phyloP scores from a whole-genome alignment of 2,797 vertebrate genomes.

The Megaceryle alcyon region DNA sequence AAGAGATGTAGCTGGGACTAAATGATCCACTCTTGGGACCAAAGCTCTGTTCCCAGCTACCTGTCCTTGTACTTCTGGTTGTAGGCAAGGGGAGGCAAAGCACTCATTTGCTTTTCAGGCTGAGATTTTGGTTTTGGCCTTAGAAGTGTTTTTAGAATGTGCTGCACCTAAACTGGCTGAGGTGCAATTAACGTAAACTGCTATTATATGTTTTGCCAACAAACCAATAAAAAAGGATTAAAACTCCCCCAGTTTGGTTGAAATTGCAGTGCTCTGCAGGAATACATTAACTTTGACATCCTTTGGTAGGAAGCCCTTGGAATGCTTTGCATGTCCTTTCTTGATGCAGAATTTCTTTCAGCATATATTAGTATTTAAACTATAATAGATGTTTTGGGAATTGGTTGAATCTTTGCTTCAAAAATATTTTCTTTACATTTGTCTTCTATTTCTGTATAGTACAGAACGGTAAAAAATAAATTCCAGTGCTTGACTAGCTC shows the following conservation, averaged over 20 bases:
- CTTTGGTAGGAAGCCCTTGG: not conserved
- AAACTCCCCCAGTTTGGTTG: not conserved
- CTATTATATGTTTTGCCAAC: not conserved
- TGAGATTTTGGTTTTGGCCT: not conserved
- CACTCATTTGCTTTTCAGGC: not conserved
- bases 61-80: not conserved
- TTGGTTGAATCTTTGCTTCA: not conserved
- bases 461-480: constrained; percentile 21
- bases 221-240: not conserved
- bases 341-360: not conserved
- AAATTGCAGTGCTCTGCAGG: not conserved
- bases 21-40: not conserved
- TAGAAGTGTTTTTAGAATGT: not conserved
- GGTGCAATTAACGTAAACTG: not conserved
- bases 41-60: not conserved
- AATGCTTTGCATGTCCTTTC: not conserved
- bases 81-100: not conserved
- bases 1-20: not conserved
- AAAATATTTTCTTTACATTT: not conserved
- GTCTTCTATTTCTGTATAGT: not conserved
- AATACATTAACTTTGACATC: not conserved
- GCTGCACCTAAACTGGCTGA: not conserved
- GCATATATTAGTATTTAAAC: not conserved
- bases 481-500: constrained; percentile 21
- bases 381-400: not conserved